Percentiles rank a stretch among this genome's conserved stretches.
These are phyloP conservation scores for Podilymbus podiceps DNA, from an alignment of 2,113 vertebrate genomes.

Conservation along the genomic window DNA sequence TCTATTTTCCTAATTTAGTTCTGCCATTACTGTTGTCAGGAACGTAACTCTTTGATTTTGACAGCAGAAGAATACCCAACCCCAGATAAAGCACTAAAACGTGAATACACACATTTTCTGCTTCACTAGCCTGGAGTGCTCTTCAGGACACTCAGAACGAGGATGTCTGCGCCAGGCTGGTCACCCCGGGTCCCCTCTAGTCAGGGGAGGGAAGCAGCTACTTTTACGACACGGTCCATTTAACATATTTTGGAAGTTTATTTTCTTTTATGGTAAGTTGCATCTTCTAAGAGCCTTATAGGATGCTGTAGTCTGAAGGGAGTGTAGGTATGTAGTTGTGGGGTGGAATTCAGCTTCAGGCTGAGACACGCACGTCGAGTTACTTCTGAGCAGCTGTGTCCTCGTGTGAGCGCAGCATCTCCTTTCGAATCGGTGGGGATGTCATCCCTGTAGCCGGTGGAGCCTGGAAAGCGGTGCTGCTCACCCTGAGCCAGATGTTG, in stretches of 20 bases:
- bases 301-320: neutral
- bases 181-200: neutral
- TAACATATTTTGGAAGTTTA: neutral
- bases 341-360: neutral
- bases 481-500: neutral
- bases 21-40: neutral
- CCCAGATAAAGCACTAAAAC: neutral
- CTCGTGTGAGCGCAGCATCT: neutral
- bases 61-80: neutral
- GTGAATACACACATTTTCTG: neutral
- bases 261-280: neutral
- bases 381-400: neutral
- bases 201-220: neutral
- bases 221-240: neutral
- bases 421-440: neutral
- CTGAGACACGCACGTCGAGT: fast-evolving
- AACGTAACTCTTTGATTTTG: neutral
- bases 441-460: fast-evolving
- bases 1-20: constrained; percentile 1
- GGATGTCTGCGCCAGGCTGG: neutral
- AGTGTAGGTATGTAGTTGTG: neutral
- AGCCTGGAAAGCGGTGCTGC: neutral
- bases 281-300: neutral
- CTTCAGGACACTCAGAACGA: neutral
- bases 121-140: neutral